These are phyloP conservation scores for Aquatica leii DNA, from an alignment of 2,888 invertebrate genomes.

Conservation along the genomic window DNA sequence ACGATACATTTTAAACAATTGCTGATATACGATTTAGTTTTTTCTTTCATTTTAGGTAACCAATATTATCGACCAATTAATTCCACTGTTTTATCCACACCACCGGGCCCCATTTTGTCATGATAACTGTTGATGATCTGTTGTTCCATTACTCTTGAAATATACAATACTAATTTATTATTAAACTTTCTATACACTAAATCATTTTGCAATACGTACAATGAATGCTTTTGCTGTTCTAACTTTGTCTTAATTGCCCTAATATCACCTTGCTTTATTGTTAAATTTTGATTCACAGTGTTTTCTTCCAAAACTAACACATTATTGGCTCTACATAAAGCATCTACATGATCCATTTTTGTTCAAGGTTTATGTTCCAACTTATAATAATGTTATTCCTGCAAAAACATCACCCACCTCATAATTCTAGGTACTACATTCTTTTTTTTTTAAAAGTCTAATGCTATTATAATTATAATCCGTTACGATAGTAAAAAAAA, in stretches of 20 bases:
- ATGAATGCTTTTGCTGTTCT: conserved; percentile 27
- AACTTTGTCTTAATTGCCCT: conserved; percentile 41
- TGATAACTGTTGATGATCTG: conserved; percentile 40
- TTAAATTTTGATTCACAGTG: conserved; percentile 39
- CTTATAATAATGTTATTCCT: conserved; percentile 20
- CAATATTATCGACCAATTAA: neutral
- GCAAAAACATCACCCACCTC: conserved; percentile 13
- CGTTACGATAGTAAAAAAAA: conserved; percentile 45
- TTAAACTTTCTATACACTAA: conserved; percentile 23
- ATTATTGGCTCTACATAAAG: conserved; percentile 40
- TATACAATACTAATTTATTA: conserved; percentile 30
- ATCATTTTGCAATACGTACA: conserved; percentile 24
- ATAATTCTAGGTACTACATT: conserved; percentile 44
- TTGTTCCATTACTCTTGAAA: conserved; percentile 18
- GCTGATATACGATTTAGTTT: neutral
- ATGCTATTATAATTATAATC: conserved; percentile 45
- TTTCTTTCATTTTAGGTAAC: neutral
- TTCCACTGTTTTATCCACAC: neutral
- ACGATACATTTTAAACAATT: conserved; percentile 3
- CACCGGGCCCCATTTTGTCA: conserved; percentile 37
- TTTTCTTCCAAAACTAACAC: conserved; percentile 40
- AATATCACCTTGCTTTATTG: conserved; percentile 36
- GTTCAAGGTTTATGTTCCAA: conserved; percentile 17
- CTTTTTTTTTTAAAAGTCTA: too few species aligned
- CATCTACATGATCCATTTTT: conserved; percentile 39